A percentile compares a stretch with the other conserved stretches of the same genome.
These are phyloP conservation scores for Cyrtodaria siliqua DNA, from an alignment of 2,888 invertebrate genomes.

Conservation along the genomic window DNA sequence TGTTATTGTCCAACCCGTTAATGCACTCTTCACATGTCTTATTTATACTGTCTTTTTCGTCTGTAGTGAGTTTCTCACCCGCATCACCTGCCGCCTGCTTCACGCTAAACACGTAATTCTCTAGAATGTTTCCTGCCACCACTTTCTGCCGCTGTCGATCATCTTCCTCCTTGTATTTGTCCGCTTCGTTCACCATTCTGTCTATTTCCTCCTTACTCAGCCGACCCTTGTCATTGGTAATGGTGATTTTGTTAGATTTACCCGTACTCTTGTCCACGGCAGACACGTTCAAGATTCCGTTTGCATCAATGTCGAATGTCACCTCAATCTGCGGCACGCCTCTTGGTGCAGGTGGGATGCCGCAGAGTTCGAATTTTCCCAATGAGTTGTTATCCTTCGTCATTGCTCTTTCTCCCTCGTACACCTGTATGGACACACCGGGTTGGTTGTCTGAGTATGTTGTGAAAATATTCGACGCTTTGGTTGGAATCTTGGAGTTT, in stretches of 20 bases:
- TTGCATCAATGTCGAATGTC: too few relatives aligned
- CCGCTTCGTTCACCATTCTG: too few relatives aligned
- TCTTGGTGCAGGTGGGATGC: constrained; percentile 85
- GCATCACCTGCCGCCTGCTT: constrained; percentile 89
- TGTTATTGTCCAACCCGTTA: constrained; percentile 93
- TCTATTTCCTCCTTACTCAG: constrained; percentile 92
- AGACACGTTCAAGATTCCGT: constrained; percentile 89
- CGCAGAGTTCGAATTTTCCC: constrained; percentile 82
- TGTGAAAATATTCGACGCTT: too few relatives aligned
- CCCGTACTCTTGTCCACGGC: constrained; percentile 89
- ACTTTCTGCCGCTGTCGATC: constrained; percentile 80
- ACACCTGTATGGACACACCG: too few relatives aligned
- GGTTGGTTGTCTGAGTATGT: too few relatives aligned
- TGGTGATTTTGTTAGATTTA: too few relatives aligned
- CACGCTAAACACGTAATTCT: constrained; percentile 77
- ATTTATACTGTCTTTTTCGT: constrained; percentile 90
- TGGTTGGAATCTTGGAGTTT: too few relatives aligned
- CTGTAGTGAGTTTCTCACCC: too few relatives aligned
- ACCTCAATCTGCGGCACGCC: too few relatives aligned
- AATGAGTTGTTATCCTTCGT: constrained; percentile 94
- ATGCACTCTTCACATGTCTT: constrained; percentile 88
- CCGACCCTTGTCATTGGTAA: constrained; percentile 95
- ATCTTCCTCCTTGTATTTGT: constrained; percentile 82
- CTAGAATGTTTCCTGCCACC: constrained; percentile 77
- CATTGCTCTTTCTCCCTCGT: constrained; percentile 98